phyloP scores from a whole-genome alignment of 1,140 invertebrate genomes.

The Drosophila mojavensis region DNA sequence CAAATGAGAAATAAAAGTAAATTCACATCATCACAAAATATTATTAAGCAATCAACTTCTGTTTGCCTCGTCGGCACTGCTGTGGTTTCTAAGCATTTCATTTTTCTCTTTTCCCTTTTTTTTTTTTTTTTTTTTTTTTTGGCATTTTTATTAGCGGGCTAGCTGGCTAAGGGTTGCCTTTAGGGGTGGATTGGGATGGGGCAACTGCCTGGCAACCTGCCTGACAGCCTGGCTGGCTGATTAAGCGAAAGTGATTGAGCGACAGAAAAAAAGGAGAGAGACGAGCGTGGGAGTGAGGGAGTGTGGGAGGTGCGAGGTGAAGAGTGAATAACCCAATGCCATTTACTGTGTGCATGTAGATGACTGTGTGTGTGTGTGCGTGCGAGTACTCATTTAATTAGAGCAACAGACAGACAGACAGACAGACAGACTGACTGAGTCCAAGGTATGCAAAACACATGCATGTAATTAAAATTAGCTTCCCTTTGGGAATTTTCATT shows the following conservation, averaged over 20 bases:
- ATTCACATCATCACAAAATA: constrained; percentile 82
- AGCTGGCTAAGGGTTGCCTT: constrained; percentile 26
- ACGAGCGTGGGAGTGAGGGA: background rate
- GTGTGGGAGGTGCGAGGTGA: background rate
- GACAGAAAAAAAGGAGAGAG: constrained; percentile 26
- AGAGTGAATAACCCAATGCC: constrained; percentile 3
- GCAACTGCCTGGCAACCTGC: constrained; percentile 10
- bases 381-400: constrained; percentile 53
- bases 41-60: constrained; percentile 81
- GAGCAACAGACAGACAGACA: constrained; percentile 22
- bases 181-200: background rate
- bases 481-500: constrained; percentile 36
- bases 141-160: constrained; percentile 41
- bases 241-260: constrained; percentile 76
- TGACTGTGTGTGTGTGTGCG: constrained; percentile 21
- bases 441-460: constrained; percentile 50
- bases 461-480: constrained; percentile 51
- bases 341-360: constrained; percentile 2
- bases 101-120: background rate
- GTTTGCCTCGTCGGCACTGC: constrained; percentile 44
- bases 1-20: constrained; percentile 82
- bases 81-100: constrained; percentile 45
- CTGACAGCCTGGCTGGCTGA: constrained; percentile 60
- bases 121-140: constrained; percentile 12
- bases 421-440: constrained; percentile 9